These are phyloP conservation scores for Corapipo altera DNA, from an alignment of 2,113 vertebrate genomes.

Conservation along the genomic window DNA sequence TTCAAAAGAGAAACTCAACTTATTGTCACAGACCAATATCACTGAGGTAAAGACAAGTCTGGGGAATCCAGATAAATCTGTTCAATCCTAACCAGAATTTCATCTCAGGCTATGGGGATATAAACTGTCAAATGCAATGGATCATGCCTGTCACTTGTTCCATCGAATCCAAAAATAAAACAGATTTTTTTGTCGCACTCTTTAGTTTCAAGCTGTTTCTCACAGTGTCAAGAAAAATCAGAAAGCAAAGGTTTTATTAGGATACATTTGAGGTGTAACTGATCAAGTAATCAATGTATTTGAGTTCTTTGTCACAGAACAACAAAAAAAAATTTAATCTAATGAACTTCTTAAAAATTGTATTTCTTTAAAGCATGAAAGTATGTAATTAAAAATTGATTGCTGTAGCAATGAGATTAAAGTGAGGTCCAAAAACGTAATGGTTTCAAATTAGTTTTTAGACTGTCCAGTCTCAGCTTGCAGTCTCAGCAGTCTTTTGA, in stretches of 20 bases:
- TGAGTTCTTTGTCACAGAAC: background rate
- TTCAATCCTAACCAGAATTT: constrained; percentile 51
- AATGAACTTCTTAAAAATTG: background rate
- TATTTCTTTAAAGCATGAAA: background rate
- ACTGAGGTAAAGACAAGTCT: background rate
- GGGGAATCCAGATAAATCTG: constrained; percentile 39
- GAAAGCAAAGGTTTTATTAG: background rate
- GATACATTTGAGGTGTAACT: background rate
- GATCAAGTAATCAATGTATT: background rate
- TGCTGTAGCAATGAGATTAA: background rate
- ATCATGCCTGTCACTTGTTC: constrained; percentile 25
- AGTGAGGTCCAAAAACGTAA: background rate
- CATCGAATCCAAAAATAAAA: background rate
- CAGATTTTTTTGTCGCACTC: background rate
- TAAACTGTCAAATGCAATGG: constrained; percentile 31
- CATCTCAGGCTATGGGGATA: constrained; percentile 18
- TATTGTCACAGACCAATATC: background rate
- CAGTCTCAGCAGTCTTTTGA: background rate
- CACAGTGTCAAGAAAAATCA: background rate
- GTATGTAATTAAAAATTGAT: background rate
- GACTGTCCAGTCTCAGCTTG: background rate
- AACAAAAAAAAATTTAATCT: background rate
- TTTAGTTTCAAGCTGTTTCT: background rate
- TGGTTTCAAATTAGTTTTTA: background rate
- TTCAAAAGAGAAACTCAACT: background rate